Percentiles rank a stretch among this genome's conserved stretches.
These are phyloP conservation scores for Elephantulus edwardii DNA, from an alignment of 2,113 vertebrate species.

Conservation along the genomic window DNA sequence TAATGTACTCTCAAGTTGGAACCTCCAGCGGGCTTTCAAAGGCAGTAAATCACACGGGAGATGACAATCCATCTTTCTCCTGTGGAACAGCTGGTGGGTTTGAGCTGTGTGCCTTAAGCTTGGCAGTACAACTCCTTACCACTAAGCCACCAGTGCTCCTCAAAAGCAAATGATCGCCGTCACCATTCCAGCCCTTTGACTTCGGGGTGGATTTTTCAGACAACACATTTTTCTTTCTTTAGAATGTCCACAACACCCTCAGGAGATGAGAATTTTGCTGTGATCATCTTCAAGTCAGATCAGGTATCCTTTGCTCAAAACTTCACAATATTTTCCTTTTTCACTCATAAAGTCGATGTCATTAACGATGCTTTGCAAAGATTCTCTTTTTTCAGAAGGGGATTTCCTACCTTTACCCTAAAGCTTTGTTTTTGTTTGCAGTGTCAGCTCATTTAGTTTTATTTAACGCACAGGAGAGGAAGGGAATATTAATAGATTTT, in stretches of 20 bases:
- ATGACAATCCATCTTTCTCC: too few species aligned
- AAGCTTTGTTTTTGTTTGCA: not conserved
- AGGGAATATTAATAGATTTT: not conserved
- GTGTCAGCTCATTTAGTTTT: not conserved
- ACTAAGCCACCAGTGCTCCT: too few species aligned
- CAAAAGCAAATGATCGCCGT: not conserved
- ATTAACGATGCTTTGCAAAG: not conserved
- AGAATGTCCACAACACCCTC: not conserved
- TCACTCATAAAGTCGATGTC: not conserved
- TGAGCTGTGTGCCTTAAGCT: too few species aligned
- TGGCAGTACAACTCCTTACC: too few species aligned
- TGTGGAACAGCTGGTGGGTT: too few species aligned
- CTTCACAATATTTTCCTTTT: not conserved
- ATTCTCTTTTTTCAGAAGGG: not conserved
- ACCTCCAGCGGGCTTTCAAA: too few species aligned
- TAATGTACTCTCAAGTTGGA: too few species aligned
- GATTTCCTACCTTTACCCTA: not conserved
- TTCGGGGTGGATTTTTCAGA: not conserved
- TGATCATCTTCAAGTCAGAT: not conserved
- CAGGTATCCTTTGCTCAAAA: not conserved
- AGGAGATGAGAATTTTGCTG: not conserved
- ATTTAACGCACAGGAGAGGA: not conserved
- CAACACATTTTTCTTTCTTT: not conserved
- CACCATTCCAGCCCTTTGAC: not conserved
- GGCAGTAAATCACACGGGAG: too few species aligned